A percentile compares a stretch with the other conserved stretches of the same genome.
These are phyloP conservation scores for Eupsilia transversa DNA, from an alignment of 2,888 invertebrate genomes.

Conservation along the genomic window DNA sequence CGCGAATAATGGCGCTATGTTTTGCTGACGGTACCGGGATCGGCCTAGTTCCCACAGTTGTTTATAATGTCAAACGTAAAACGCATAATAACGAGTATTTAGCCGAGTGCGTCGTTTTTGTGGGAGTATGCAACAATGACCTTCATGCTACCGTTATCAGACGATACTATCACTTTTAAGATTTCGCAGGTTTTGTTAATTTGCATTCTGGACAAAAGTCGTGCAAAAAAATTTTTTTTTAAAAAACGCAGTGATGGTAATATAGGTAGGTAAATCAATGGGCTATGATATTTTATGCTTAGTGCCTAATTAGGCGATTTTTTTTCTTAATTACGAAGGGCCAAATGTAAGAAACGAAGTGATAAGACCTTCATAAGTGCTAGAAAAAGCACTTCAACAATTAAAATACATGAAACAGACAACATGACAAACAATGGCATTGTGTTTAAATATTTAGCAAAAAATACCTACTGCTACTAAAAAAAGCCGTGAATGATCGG, in stretches of 20 bases:
- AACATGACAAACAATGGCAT: conserved; percentile 14
- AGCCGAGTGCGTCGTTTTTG: conserved; percentile 41
- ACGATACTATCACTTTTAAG: conserved; percentile 46
- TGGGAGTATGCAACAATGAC: conserved; percentile 51
- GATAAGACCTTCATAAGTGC: background rate
- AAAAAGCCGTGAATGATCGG: background rate
- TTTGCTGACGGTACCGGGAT: conserved; percentile 71
- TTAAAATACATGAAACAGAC: background rate
- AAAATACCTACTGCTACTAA: background rate
- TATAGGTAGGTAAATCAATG: background rate
- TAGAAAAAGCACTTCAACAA: conserved; percentile 13
- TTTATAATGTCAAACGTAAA: conserved; percentile 73
- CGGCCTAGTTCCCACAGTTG: conserved; percentile 79
- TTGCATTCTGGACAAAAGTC: background rate
- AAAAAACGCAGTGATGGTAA: background rate
- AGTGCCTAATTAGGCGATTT: no score
- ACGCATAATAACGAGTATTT: conserved; percentile 69
- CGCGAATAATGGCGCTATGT: conserved; percentile 51
- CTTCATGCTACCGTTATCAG: conserved; percentile 45
- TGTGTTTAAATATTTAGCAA: conserved; percentile 8
- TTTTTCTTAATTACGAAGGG: background rate
- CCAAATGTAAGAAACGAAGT: background rate
- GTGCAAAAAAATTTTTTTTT: background rate
- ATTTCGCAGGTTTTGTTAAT: background rate
- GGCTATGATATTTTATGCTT: background rate